Conservation (phyloP, 2,113 vertebrate species). For the Circaetus cinerascens region DNA sequence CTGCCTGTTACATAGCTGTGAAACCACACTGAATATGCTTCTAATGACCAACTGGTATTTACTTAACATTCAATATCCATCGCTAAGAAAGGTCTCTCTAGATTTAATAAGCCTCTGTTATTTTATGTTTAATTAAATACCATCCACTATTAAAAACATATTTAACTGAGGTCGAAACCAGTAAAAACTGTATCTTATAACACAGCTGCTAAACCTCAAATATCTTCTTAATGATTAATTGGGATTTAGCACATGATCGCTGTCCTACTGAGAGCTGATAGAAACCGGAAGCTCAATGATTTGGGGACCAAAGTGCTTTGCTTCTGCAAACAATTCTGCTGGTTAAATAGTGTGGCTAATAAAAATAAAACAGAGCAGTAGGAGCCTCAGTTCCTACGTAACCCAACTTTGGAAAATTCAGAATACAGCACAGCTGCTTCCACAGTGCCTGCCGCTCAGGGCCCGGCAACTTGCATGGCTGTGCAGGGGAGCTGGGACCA, state of each 20-base stretch:
- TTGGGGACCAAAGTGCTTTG: constrained; percentile 37
- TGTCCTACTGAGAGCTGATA: not conserved
- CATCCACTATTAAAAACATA: constrained; percentile 64
- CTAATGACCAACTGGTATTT: constrained; percentile 49
- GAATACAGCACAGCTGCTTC: not conserved
- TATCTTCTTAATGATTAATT: constrained; percentile 66
- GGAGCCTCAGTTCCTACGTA: not conserved
- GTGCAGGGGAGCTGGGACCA: accelerated
- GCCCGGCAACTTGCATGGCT: accelerated
- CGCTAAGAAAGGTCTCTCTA: constrained; percentile 21
- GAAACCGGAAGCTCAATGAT: constrained; percentile 1
- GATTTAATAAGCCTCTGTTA: constrained; percentile 66
- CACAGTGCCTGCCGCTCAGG: accelerated
- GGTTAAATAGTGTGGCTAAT: not conserved
- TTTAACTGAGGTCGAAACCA: constrained; percentile 56
- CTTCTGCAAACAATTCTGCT: constrained; percentile 63
- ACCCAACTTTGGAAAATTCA: not conserved
- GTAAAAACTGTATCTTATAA: constrained; percentile 64
- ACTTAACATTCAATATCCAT: constrained; percentile 61
- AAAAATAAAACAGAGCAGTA: not conserved
- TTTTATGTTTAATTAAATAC: constrained; percentile 69
- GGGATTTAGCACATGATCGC: constrained; percentile 40
- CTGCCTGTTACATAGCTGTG: constrained; percentile 38
- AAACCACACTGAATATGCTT: constrained; percentile 47
- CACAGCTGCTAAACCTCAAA: constrained; percentile 70